Evolutionary conservation across 92 coral and sea anemone genomes (phyloP).

Genomic region (Virgularia gustaviana): DNA sequence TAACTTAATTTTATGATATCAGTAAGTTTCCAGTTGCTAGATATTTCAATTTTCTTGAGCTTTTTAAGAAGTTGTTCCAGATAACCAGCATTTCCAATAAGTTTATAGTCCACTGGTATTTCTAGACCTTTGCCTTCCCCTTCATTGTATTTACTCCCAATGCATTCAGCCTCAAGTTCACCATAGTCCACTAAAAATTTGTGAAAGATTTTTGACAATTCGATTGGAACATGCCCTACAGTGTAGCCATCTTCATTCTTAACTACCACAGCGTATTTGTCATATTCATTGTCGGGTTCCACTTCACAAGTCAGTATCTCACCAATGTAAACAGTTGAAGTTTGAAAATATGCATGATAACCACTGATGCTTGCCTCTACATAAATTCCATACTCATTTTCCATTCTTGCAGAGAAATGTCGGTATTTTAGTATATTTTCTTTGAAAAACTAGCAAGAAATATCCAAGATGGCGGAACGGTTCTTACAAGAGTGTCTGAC

Average conservation of each 20-base stretch:
- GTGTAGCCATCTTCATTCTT: constrained; percentile 42
- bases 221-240: constrained; percentile 44
- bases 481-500: constrained; percentile 20
- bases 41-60: constrained; percentile 46
- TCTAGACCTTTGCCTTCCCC: constrained; percentile 44
- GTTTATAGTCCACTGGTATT: constrained; percentile 34
- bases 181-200: constrained; percentile 50
- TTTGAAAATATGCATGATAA: constrained; percentile 29
- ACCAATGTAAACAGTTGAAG: constrained; percentile 38
- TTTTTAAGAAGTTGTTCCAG: constrained; percentile 49
- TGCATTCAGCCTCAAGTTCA: constrained; percentile 49
- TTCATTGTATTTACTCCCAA: constrained; percentile 48
- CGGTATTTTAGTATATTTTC: constrained; percentile 21
- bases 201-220: constrained; percentile 49
- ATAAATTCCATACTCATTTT: constrained; percentile 48
- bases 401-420: constrained; percentile 33
- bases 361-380: constrained; percentile 44
- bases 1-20: constrained; percentile 14
- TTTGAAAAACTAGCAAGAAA: constrained; percentile 15
- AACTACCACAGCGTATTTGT: constrained; percentile 42
- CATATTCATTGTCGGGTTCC: constrained; percentile 41
- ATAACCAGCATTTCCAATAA: constrained; percentile 56
- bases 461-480: constrained; percentile 17
- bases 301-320: constrained; percentile 43
- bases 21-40: constrained; percentile 46